Evolutionary conservation across 1,140 invertebrate genomes (phyloP).

Genomic region (Macrobrachium nipponense): DNA sequence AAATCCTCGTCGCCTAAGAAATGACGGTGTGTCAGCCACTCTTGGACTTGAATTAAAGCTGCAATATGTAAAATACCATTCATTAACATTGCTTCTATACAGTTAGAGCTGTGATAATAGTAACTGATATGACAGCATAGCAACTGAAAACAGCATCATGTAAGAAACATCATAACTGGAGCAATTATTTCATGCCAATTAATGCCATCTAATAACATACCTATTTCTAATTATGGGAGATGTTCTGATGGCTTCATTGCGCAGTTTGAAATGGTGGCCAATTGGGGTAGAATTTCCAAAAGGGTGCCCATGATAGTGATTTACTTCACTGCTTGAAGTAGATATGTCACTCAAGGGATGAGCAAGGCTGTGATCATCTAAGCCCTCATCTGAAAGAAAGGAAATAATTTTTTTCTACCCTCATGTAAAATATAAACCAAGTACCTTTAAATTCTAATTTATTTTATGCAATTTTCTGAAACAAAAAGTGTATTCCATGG

Average conservation of each 20-base stretch:
- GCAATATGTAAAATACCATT: not conserved
- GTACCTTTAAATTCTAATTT: too few relatives aligned
- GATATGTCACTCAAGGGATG: slow-evolving; percentile 50
- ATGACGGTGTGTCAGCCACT: slow-evolving; percentile 6
- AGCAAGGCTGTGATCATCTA: slow-evolving; percentile 49
- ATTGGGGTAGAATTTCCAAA: slow-evolving; percentile 49
- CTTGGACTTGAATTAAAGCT: slow-evolving; percentile 20
- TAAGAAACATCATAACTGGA: not conserved
- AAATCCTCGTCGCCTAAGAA: not conserved
- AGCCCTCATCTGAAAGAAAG: slow-evolving; percentile 18
- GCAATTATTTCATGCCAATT: not conserved
- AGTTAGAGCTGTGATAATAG: too few relatives aligned
- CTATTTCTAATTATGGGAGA: slow-evolving; percentile 43
- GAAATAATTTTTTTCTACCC: not conserved
- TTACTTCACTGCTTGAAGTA: slow-evolving; percentile 42
- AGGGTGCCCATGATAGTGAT: not conserved
- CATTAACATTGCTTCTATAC: not conserved
- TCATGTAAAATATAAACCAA: too few relatives aligned
- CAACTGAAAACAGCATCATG: too few relatives aligned
- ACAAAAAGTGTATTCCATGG: too few relatives aligned
- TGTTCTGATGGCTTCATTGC: not conserved
- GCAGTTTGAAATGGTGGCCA: slow-evolving; percentile 1
- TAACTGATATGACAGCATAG: too few relatives aligned
- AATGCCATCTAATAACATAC: not conserved
- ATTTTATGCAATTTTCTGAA: too few relatives aligned